Evolutionary conservation across 2,888 invertebrate species (phyloP), one percentile per base, ranked within the genome.

Genomic region (Hyles lineata): DNA sequence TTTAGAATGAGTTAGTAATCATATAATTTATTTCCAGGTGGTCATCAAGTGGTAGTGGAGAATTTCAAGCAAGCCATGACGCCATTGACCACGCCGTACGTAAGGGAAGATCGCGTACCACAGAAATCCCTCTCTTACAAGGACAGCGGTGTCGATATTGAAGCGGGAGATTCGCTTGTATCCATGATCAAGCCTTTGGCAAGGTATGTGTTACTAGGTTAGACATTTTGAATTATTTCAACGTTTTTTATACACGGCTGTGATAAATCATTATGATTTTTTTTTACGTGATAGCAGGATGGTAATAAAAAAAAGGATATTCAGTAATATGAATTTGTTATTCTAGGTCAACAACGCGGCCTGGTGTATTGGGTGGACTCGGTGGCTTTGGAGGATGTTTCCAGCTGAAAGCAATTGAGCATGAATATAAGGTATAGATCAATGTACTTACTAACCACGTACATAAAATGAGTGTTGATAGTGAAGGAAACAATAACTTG

Each of bases 321-420:
- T n/a, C n/a, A n/a, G n/a, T n/a, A n/a, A n/a, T n/a, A n/a, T n/a
- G n/a, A n/a, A n/a, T n/a, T n/a, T n/a, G n/a, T n/a, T n/a, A n/a
- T n/a, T n/a, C n/a, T 70, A 96, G 96, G 76, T 95, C 96, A 0
- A 98, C 98, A 0, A 95, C 95, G 58, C 95, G 98, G 1, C 87
- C 95, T 0, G 98, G 98, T 1, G 96, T 97, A 35, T 83, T 97
- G 75, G 97, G 97, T 0, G 95, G 96, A 17, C 95, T 98, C 62
- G 98, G 99, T 1, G 97, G 98, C 0, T 99, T 99, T 89, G 98
- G 98, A 0, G 98, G 98, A 0, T 95, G 98, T 69, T 98, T 98
- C 93, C 98, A 98, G 83, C 88, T 97, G 62, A 96, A 96, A 82
- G 96, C 96, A 0, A 96, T 94, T 0, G 93, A 92, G 78, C 87